Evolutionary conservation across 2,797 vertebrate species (phyloP).

Genomic region (Leptodactylus fallax): DNA sequence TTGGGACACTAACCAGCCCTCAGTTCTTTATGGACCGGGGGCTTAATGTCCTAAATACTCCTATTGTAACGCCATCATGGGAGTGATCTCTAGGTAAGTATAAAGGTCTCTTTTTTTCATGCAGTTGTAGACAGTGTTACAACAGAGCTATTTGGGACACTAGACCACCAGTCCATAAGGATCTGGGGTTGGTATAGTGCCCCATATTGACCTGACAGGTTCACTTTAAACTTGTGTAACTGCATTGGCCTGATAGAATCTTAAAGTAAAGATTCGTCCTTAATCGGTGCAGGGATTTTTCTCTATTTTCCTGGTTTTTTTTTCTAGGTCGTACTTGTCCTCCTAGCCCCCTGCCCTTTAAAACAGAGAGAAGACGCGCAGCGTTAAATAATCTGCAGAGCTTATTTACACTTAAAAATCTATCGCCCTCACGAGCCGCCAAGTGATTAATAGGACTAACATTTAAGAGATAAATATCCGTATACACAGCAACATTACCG

Average conservation of each 20-base stretch:
- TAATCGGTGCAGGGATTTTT: not conserved
- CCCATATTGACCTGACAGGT: not conserved
- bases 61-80: no score
- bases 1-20: no score
- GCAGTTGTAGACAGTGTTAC: no score
- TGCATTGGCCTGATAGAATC: no score
- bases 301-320: not conserved
- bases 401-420: slow-evolving; percentile 28
- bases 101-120: no score
- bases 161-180: no score
- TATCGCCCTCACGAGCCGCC: not conserved
- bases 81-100: no score
- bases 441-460: slow-evolving; percentile 29
- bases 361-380: not conserved
- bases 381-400: not conserved
- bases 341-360: not conserved
- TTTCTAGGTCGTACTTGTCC: not conserved
- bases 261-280: not conserved
- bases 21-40: no score
- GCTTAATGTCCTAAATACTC: no score
- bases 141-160: no score
- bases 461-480: slow-evolving; percentile 33
- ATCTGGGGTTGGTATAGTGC: no score
- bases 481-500: slow-evolving; percentile 17
- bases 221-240: not conserved